Evolutionary conservation across 2,113 vertebrate species (phyloP).

Genomic region (Sclerurus mexicanus): DNA sequence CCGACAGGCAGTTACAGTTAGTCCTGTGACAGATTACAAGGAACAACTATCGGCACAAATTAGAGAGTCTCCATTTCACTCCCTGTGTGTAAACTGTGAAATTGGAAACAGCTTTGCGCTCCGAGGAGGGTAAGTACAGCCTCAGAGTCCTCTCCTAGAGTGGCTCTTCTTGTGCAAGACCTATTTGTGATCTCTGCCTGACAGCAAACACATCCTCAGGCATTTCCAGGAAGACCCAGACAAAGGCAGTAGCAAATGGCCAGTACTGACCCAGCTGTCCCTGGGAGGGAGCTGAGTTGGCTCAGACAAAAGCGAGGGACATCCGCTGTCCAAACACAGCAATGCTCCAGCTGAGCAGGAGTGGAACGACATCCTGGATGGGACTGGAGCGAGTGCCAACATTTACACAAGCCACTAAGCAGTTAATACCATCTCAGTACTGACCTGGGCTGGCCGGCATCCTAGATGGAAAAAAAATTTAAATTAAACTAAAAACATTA

Average conservation of each 20-base stretch:
- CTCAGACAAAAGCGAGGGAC: neutral
- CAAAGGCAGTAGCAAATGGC: neutral
- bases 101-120: neutral
- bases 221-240: slow-evolving; percentile 6
- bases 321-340: neutral
- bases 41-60: neutral
- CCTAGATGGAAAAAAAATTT: neutral
- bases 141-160: neutral
- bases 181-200: slow-evolving; percentile 34
- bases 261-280: neutral
- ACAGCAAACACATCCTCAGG: slow-evolving; percentile 24
- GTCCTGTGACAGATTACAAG: neutral
- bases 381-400: neutral
- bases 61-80: neutral
- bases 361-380: neutral
- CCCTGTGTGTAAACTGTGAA: neutral
- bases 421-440: neutral
- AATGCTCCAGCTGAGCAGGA: neutral
- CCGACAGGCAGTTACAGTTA: neutral
- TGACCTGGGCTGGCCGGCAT: neutral
- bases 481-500: neutral
- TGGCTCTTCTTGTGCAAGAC: neutral
- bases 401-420: neutral
- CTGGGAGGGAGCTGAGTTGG: neutral
- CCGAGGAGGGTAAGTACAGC: neutral